Percentiles rank a stretch among this genome's conserved stretches.
These are phyloP conservation scores for Oenanthe oenanthe DNA, from an alignment of 2,113 vertebrate genomes.

Conservation along the genomic window DNA sequence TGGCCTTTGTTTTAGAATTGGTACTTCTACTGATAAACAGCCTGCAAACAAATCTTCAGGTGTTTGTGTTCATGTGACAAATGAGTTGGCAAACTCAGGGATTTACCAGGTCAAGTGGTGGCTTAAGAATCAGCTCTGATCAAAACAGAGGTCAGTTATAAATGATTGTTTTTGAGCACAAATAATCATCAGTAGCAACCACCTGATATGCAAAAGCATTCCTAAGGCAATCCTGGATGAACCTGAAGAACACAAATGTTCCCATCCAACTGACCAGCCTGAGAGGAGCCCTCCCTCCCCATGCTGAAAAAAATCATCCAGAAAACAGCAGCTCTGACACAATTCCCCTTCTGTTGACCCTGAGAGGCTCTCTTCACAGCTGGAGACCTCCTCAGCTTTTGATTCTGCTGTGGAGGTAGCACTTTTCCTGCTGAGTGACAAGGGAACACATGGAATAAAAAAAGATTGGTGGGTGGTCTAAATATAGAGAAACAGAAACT, in stretches of 20 bases:
- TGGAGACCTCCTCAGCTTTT: neutral
- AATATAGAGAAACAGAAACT: neutral
- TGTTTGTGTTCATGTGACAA: neutral
- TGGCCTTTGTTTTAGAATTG: neutral
- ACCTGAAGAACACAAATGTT: neutral
- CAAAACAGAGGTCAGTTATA: neutral
- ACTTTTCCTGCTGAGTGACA: neutral
- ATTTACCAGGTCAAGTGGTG: neutral
- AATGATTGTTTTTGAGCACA: neutral
- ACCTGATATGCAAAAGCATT: neutral
- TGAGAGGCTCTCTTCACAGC: neutral
- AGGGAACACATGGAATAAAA: neutral
- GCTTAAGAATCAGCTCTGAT: neutral
- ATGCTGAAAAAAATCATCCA: neutral
- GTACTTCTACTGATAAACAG: neutral
- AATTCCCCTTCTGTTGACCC: neutral
- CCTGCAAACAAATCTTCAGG: neutral
- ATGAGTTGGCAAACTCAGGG: neutral
- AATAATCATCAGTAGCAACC: neutral
- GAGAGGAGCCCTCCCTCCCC: neutral
- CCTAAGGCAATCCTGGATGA: neutral
- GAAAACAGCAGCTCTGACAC: neutral
- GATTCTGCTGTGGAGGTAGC: neutral
- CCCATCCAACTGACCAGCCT: neutral
- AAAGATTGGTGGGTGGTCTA: slow-evolving; percentile 18